Percentiles rank a stretch among this genome's conserved stretches.
These are phyloP conservation scores for Tinamus guttatus DNA, from an alignment of 2,113 vertebrate species.

Conservation along the genomic window DNA sequence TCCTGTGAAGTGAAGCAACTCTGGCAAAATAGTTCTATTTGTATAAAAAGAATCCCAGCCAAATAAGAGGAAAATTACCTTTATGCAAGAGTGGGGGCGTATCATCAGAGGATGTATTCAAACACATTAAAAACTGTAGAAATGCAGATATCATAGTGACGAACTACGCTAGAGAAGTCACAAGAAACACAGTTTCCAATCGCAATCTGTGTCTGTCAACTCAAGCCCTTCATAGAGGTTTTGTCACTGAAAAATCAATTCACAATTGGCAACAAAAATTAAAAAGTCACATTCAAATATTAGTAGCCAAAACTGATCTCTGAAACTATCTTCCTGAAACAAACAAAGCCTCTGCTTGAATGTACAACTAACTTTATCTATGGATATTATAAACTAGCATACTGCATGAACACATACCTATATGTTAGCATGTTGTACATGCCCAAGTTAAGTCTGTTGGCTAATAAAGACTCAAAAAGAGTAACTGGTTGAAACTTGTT, in stretches of 20 bases:
- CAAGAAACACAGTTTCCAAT: not conserved
- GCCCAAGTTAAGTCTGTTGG: not conserved
- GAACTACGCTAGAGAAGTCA: not conserved
- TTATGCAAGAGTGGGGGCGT: not conserved
- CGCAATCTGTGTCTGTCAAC: not conserved
- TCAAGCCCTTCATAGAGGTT: not conserved
- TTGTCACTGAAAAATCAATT: not conserved
- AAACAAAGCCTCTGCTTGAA: not conserved
- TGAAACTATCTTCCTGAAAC: not conserved
- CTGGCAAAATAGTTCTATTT: not conserved
- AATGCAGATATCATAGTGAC: not conserved
- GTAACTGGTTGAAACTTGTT: not conserved
- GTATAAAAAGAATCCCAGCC: not conserved
- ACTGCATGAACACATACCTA: not conserved
- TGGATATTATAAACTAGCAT: not conserved
- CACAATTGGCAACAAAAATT: not conserved
- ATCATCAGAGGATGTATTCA: not conserved
- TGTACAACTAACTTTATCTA: not conserved
- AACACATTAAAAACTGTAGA: not conserved
- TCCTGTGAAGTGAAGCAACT: not conserved
- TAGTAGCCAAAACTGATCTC: not conserved
- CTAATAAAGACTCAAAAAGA: not conserved
- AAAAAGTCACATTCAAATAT: not conserved
- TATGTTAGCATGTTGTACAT: not conserved
- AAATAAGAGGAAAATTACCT: not conserved